Base-by-base conservation (phyloP, 2,113 vertebrate species). In the Sylvilagus bachmani region DNA sequence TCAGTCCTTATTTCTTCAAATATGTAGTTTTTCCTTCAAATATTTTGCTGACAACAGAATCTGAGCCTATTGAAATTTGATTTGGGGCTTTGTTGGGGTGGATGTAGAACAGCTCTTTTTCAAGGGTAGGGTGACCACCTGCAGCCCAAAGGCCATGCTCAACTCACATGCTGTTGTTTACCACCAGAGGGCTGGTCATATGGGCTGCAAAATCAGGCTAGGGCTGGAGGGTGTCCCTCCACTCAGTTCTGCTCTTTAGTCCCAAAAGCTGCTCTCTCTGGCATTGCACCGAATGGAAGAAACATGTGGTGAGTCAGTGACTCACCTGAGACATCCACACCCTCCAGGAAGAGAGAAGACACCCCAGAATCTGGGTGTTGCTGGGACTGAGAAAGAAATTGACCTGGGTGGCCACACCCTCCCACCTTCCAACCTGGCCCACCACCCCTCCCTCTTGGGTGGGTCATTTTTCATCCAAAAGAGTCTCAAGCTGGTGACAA, bases 121-220 rank as follows among this genome's bases (percentile, higher is more conserved):
- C 0, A 7, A n/a, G 55, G 10, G 0, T 38, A 6, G 3, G 3
- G 14, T 49, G 22, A 83, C 24, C 24, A 36, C 0, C 10, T 29
- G 3, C 22, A 61, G 31, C 55, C 21, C 21, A 4, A 27, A 38
- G 38, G 22, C 36, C 6, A 27, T 14, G 31, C 27, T 6, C 29
- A 62, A 78, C 4, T 38, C 38, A 10, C 27, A 44, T 53, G 24
- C 36, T 33, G 24, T 36, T 58, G 25, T 58, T 6, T 38, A 17
- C 9, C 3, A 22, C 49, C 13, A 12, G 0, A 53, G 16, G 38
- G 24, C 5, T 9, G 22, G 38, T 4, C 3, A 36, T 27, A 11
- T 25, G 44, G 74, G 31, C 31, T 11, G 3, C 11, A 27, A 51
- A 61, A 44, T 13, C 16, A 21, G 22, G 31, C 24, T 1, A 2